Evolutionary conservation across 1,140 invertebrate species (phyloP).

Genomic region (Drosophila tropicalis): DNA sequence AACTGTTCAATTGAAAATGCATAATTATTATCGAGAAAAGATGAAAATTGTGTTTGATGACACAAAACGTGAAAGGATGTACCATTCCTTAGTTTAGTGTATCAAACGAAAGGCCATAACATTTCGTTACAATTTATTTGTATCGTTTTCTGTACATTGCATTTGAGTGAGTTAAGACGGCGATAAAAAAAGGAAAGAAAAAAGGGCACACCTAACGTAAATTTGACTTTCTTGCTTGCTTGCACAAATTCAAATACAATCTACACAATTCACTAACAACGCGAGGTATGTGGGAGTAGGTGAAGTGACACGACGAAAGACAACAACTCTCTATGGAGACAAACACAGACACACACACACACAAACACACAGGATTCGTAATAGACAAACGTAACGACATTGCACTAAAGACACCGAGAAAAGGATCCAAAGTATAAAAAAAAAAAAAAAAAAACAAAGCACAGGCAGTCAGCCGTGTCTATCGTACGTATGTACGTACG

Average conservation of each 20-base stretch:
- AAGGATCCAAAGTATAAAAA: constrained; percentile 17
- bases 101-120: no score
- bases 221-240: constrained; percentile 74
- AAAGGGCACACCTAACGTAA: constrained; percentile 46
- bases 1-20: no score
- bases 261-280: constrained; percentile 45
- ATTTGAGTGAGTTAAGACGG: constrained; percentile 25
- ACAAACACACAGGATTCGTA: constrained; percentile 37
- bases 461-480: constrained; percentile 17
- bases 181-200: constrained; percentile 13
- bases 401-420: constrained; percentile 51
- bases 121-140: constrained; percentile 8
- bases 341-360: constrained; percentile 12
- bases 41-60: no score
- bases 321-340: constrained; percentile 60
- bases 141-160: not conserved
- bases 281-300: not conserved
- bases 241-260: constrained; percentile 71
- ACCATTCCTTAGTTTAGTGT: no score
- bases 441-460: no score
- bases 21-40: no score
- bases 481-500: constrained; percentile 9
- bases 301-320: constrained; percentile 23
- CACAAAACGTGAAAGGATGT: no score
- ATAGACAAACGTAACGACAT: constrained; percentile 76